Base-by-base conservation (phyloP, 2,888 invertebrate genomes). In the Polymixis flavicincta region DNA sequence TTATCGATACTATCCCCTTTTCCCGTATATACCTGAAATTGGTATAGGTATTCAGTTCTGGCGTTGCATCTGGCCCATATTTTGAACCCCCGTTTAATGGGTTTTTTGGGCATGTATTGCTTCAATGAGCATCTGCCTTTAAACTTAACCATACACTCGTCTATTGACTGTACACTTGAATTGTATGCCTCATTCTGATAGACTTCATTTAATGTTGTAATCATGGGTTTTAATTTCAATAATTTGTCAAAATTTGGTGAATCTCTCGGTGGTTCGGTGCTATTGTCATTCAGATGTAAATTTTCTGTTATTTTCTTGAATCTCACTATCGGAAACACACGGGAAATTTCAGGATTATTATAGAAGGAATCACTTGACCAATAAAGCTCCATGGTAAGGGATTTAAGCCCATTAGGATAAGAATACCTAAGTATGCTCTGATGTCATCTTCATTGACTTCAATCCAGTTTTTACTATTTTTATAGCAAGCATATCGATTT, bases 351-450 rank as follows among this genome's bases (percentile, higher is more conserved):
- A 22, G 69, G 54, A 57, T 89, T 89, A 55, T 86, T 57, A 78
- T 89, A 90, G 74, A n/a, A n/a, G n/a, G n/a, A 76, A 79, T 90
- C 90, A 67, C 73, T 78, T 8, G 88, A 85, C 89, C 89, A 89
- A 67, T 89, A 88, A 19, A 89, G 75, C 54, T 89, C 87, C 69
- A 88, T 60, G 59, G 59, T 59, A 69, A 48, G 22, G 69, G 69
- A 59, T 69, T 69, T 80, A 90, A 80, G 45, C 90, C 90, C 90
- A 90, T 91, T 68, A 90, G 69, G 13, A 90, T 88, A 37, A 90
- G 78, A 76, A 90, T 69, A 74, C 90, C 89, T 74, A 91, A 75
- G 82, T 86, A 89, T 9, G 89, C 88, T 45, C 57, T 87, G 1
- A 90, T 86, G 57, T 89, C 89, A 74, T 85, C 60, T 74, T 71